Conservation (phyloP, 2,113 vertebrate genomes). For the Abramis brama region DNA sequence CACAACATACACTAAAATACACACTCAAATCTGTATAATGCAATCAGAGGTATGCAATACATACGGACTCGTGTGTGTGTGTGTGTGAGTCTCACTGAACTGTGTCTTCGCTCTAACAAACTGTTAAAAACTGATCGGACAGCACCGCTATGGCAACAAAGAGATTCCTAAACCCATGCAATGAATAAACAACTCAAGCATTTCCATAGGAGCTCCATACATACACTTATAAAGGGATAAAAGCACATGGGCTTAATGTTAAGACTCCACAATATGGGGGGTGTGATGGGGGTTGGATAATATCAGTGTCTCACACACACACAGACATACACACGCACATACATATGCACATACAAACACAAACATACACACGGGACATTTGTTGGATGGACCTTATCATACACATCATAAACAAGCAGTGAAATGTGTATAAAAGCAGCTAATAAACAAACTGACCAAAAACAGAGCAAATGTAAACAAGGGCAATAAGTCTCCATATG, state of each 20-base stretch:
- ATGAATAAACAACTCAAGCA: conserved; percentile 61
- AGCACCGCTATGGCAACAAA: conserved; percentile 38
- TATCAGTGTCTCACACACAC: conserved; percentile 54
- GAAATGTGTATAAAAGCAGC: neutral
- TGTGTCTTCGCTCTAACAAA: conserved; percentile 31
- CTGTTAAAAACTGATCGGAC: conserved; percentile 48
- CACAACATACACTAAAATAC: conserved; percentile 53
- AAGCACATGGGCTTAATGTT: conserved; percentile 65
- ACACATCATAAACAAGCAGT: neutral
- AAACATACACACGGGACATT: neutral
- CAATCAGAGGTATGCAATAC: conserved; percentile 21
- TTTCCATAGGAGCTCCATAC: conserved; percentile 70
- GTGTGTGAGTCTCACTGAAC: neutral
- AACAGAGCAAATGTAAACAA: neutral
- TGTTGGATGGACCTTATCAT: neutral
- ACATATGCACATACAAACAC: neutral
- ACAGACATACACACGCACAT: too few species aligned
- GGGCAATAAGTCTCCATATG: neutral
- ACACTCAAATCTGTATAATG: conserved; percentile 29
- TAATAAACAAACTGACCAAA: conserved; percentile 3
- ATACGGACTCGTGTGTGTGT: neutral
- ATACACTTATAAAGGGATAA: conserved; percentile 65
- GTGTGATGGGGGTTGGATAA: conserved; percentile 65
- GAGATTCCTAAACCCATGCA: conserved; percentile 58
- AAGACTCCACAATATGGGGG: conserved; percentile 61